Base-by-base conservation (phyloP, 2,113 vertebrate genomes). In the Calidris pygmaea region DNA sequence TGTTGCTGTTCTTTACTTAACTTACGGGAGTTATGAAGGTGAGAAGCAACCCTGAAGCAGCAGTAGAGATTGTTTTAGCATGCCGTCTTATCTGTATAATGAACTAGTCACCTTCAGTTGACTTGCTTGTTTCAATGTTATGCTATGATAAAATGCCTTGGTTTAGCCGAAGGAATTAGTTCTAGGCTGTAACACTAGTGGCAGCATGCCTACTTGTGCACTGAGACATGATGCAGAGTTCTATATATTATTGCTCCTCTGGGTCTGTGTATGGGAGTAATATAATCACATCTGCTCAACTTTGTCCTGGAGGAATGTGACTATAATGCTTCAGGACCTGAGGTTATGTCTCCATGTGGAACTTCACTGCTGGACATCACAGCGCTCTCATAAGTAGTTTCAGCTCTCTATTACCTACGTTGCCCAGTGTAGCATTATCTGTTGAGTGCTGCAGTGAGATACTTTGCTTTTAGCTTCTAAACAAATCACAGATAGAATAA, bases 231-330 rank as follows among this genome's bases (percentile, higher is more conserved):
- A 39, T 62, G 35, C 15, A 43, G 39, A n/a, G 39, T 24, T 80
- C 26, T n/a, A 1, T 72, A 3, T 22, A 7, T 22, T n/a, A 7
- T 19, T 81, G 55, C 50, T 70, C 5, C 4, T 70, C 68, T 84
- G 21, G 2, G 3, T 76, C n/a, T 56, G 32, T 2, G 0, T 43
- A 27, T 3, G 4, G 50, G 30, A 39, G 35, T 60, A n/a, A 14
- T 12, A 4, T 2, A 66, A 13, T 52, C 34, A 3, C 4, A 9
- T 71, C 20, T 66, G 35, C 45, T 77, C 18, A 66, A 6, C 13
- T 1, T 8, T 66, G 15, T 81, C 14, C 30, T 78, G 35, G 23
- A 75, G 20, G 26, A 74, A 34, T 1, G 3, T 56, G 39, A 18
- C 32, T 81, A 0, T 73, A 10, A 15, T 56, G 65, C n/a, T 88